A percentile compares a stretch with the other conserved stretches of the same genome.
Conservation (phyloP, 2,888 invertebrate species). For the Dryomyza anilis region DNA sequence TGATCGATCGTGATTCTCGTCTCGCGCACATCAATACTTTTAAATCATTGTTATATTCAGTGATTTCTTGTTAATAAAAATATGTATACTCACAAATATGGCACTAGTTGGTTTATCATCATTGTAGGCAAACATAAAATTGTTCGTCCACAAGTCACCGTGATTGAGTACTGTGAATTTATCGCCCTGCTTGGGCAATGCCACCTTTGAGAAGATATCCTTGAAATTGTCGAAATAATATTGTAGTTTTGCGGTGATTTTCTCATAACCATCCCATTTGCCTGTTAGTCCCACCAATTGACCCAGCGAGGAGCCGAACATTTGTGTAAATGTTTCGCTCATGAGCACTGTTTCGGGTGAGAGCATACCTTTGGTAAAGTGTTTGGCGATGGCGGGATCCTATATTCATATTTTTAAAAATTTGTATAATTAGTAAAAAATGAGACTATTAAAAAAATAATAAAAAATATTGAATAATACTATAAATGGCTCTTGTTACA, state of each 20-base stretch:
- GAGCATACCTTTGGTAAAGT: conserved; percentile 48
- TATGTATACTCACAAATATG: conserved; percentile 54
- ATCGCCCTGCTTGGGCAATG: conserved; percentile 42
- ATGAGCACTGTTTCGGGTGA: conserved; percentile 47
- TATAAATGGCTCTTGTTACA: no score
- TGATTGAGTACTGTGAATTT: conserved; percentile 61
- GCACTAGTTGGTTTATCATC: conserved; percentile 49
- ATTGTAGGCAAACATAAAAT: conserved; percentile 62
- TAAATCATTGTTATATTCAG: conserved; percentile 36
- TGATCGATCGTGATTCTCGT: no score
- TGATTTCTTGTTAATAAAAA: background rate
- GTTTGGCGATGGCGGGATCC: conserved; percentile 46
- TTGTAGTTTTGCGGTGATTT: conserved; percentile 47
- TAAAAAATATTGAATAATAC: no score
- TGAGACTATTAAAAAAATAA: no score
- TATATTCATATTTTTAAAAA: no score
- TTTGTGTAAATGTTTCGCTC: conserved; percentile 40
- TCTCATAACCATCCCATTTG: conserved; percentile 45
- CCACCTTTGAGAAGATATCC: conserved; percentile 44
- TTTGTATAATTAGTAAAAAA: no score
- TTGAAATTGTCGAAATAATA: conserved; percentile 50
- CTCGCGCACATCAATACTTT: no score
- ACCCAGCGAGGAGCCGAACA: conserved; percentile 44
- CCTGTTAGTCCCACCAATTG: conserved; percentile 44
- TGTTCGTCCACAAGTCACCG: conserved; percentile 65